Evolutionary conservation across 2,113 vertebrate genomes (phyloP).

Genomic region (Pardalotus punctatus): DNA sequence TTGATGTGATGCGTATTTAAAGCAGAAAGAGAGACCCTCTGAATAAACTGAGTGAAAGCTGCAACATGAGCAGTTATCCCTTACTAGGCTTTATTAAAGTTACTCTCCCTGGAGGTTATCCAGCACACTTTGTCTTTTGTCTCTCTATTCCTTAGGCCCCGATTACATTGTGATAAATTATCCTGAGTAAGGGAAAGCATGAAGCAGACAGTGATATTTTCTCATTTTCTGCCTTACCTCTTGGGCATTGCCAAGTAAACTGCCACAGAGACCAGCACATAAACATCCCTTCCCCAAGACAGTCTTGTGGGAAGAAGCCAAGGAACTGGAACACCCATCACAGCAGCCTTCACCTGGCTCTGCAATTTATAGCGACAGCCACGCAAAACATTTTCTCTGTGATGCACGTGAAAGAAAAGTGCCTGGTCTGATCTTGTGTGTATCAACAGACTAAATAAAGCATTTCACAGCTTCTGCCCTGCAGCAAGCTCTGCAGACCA

Average conservation of each 20-base stretch:
- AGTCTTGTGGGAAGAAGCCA: background rate
- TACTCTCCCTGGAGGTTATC: background rate
- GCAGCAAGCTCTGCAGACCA: background rate
- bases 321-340: background rate
- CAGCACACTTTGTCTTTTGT: background rate
- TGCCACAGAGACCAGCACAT: accelerated
- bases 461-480: accelerated
- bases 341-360: background rate
- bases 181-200: background rate
- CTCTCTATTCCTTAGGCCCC: background rate
- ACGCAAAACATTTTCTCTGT: background rate
- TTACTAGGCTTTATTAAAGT: background rate
- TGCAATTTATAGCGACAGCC: background rate
- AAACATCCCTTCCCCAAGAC: background rate
- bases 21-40: background rate
- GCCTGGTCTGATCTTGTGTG: background rate
- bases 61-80: accelerated
- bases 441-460: background rate
- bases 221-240: background rate
- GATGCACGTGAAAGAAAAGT: background rate
- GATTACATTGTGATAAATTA: background rate
- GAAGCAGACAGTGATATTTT: background rate
- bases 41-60: background rate
- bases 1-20: background rate
- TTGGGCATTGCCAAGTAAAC: background rate